Conservation (phyloP, 2,113 vertebrate genomes). For the Helogale parvula region DNA sequence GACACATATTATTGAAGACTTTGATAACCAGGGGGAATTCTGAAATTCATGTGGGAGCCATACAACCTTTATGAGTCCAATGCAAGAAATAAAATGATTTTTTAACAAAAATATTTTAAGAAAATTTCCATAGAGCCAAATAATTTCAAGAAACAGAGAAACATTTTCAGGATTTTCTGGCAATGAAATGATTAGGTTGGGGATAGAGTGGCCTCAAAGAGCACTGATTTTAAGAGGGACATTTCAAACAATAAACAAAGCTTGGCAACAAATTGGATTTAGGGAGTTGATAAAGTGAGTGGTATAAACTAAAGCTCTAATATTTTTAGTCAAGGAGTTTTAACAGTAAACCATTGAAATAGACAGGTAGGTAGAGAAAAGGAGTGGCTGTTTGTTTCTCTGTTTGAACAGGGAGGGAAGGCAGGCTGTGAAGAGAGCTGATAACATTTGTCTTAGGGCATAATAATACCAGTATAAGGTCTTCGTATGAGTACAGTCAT, state of each 20-base stretch:
- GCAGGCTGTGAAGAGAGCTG: background rate
- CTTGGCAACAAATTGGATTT: background rate
- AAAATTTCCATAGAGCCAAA: background rate
- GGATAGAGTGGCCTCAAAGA: background rate
- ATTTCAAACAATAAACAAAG: constrained; percentile 14
- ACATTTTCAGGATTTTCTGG: background rate
- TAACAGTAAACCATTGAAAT: background rate
- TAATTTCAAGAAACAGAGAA: background rate
- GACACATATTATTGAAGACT: background rate
- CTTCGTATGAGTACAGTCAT: background rate
- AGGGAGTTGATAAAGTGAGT: background rate
- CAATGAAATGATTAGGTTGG: background rate
- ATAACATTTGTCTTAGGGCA: background rate
- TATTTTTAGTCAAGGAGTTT: background rate
- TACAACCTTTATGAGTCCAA: background rate
- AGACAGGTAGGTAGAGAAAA: background rate
- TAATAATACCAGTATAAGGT: background rate
- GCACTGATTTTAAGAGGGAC: background rate
- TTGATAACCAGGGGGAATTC: background rate
- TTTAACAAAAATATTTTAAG: constrained; percentile 6
- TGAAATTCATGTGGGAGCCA: background rate
- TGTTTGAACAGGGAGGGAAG: background rate
- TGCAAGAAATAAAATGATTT: background rate
- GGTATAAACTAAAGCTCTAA: background rate
- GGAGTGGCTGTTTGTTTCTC: background rate